Conservation (phyloP, 2,113 vertebrate genomes). For the Microcebus lehilahytsara region DNA sequence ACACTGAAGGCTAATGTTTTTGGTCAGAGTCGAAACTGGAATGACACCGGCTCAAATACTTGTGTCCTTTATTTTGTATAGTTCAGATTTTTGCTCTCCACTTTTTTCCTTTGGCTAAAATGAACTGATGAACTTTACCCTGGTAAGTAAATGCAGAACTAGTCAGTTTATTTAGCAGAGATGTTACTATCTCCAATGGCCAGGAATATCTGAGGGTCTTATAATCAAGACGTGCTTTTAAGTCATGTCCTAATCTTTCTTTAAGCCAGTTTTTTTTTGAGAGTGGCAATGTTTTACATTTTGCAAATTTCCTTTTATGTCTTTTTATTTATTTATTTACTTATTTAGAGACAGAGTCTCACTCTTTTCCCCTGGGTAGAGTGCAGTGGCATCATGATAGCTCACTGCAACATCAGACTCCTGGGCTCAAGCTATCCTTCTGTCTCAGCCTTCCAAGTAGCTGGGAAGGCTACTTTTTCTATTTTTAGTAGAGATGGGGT, state of each 20-base stretch:
- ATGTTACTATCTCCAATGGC: neutral
- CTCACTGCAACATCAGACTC: no score
- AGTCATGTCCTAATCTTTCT: neutral
- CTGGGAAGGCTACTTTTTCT: no score
- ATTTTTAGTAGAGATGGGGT: no score
- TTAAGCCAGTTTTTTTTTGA: neutral
- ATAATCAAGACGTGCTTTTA: neutral
- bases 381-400: no score
- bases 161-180: neutral
- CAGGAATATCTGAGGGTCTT: neutral
- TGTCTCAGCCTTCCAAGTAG: no score
- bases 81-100: neutral
- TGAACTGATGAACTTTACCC: neutral
- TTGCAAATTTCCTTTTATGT: no score
- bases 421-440: no score
- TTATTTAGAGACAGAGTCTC: no score
- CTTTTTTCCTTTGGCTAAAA: neutral
- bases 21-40: neutral
- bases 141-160: neutral
- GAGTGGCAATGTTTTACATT: no score
- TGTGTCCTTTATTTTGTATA: neutral
- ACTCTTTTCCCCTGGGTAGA: no score
- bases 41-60: neutral
- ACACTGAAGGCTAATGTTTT: neutral
- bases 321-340: no score